Evolutionary conservation across 2,113 vertebrate species (phyloP).

Genomic region (Hemichromis elongatus): DNA sequence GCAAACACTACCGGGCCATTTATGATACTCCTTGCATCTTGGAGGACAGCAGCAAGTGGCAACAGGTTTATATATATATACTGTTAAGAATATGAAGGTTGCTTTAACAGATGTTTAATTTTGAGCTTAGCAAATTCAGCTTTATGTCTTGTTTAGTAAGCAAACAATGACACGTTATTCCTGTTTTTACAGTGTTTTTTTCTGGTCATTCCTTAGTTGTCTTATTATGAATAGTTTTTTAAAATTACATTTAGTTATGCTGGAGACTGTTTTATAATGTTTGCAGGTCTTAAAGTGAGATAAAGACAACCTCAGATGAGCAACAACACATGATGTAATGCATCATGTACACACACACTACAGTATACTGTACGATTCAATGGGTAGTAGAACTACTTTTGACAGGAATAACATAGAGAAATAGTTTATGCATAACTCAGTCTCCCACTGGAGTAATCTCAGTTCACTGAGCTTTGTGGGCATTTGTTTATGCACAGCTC

Average conservation of each 20-base stretch:
- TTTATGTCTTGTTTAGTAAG: neutral
- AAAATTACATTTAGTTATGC: neutral
- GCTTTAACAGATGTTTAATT: neutral
- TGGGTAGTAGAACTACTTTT: neutral
- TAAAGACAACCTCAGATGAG: neutral
- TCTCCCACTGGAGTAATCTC: neutral
- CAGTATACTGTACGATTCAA: neutral
- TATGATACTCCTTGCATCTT: slow-evolving; percentile 97
- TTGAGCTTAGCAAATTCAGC: neutral
- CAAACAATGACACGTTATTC: neutral
- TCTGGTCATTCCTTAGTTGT: neutral
- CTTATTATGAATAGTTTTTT: neutral
- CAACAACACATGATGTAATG: neutral
- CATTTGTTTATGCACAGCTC: neutral
- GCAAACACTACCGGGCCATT: slow-evolving; percentile 97
- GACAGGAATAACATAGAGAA: neutral
- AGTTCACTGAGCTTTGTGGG: neutral
- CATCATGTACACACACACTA: neutral
- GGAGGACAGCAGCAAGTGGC: slow-evolving; percentile 94
- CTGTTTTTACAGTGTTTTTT: neutral
- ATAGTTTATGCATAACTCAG: too few relatives aligned
- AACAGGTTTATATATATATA: slow-evolving; percentile 84
- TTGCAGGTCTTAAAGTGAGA: neutral
- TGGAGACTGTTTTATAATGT: neutral
- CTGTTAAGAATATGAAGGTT: neutral